These are phyloP conservation scores for Nyctalus aviator DNA, from an alignment of 2,797 vertebrate species.

Conservation along the genomic window DNA sequence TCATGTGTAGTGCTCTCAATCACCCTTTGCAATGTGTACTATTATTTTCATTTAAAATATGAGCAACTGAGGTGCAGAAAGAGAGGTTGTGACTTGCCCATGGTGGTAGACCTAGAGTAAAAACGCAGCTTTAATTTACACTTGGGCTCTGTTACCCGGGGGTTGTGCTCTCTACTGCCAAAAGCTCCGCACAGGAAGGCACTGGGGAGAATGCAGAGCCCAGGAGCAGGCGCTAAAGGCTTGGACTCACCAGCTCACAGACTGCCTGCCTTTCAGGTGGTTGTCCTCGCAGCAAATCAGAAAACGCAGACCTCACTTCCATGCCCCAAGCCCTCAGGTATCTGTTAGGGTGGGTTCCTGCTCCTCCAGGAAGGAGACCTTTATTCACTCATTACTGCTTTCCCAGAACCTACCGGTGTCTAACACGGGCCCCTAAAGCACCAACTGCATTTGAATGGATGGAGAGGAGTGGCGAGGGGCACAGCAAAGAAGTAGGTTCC, in stretches of 20 bases:
- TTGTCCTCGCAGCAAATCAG: neutral
- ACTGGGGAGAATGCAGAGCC: neutral
- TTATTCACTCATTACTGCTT: neutral
- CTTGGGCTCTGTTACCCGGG: neutral
- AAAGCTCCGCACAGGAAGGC: neutral
- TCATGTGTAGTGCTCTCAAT: neutral
- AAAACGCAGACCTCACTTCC: neutral
- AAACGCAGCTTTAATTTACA: neutral
- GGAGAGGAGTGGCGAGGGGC: no score
- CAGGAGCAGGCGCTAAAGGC: neutral
- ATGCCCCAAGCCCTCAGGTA: neutral
- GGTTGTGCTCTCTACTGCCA: neutral
- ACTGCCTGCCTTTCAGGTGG: neutral
- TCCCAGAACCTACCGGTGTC: neutral
- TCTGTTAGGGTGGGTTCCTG: neutral
- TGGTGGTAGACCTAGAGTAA: neutral
- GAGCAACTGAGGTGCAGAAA: neutral
- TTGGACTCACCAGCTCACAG: neutral
- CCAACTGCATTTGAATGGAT: neutral
- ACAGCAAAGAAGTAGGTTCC: neutral
- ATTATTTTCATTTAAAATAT: neutral
- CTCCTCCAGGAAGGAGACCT: neutral
- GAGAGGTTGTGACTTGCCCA: neutral
- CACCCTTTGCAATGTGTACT: neutral
- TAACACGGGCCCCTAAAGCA: neutral